phyloP scores from a whole-genome alignment of 1,140 invertebrate genomes.

The Drosophila gunungcola region DNA sequence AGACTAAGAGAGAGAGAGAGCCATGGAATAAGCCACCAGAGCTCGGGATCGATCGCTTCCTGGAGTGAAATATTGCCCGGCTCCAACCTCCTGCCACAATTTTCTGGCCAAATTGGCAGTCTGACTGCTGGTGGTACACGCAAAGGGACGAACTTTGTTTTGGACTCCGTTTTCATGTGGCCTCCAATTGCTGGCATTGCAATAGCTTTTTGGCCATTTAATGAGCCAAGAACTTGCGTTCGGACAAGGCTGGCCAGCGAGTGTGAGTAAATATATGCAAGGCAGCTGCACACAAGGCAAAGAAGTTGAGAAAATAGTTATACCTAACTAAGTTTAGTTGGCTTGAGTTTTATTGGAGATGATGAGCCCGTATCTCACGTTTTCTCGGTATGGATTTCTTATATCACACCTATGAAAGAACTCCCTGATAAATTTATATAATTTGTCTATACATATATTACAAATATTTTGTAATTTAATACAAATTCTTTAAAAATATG shows the following conservation, averaged over 20 bases:
- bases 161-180: slow-evolving; percentile 39
- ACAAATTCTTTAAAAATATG: no score
- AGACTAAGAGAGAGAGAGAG: slow-evolving; percentile 4
- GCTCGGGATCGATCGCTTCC: slow-evolving; percentile 62
- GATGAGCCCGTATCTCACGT: no score
- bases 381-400: no score
- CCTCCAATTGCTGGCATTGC: slow-evolving; percentile 52
- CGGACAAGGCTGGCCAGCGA: slow-evolving; percentile 48
- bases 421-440: no score
- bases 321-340: slow-evolving; percentile 37
- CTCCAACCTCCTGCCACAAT: slow-evolving; percentile 14
- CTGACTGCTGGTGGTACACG: slow-evolving; percentile 47
- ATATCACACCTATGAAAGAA: no score
- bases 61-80: slow-evolving; percentile 72
- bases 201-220: slow-evolving; percentile 62
- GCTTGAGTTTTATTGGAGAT: not conserved
- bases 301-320: slow-evolving; percentile 11
- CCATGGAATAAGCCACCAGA: slow-evolving; percentile 2
- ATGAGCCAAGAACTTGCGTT: slow-evolving; percentile 66
- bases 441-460: no score
- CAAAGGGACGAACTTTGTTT: slow-evolving; percentile 55
- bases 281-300: slow-evolving; percentile 8
- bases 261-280: slow-evolving; percentile 66
- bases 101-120: slow-evolving; percentile 68
- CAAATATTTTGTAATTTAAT: no score